Base-by-base conservation (phyloP, 2,888 invertebrate genomes). In the Helobdella robusta region DNA sequence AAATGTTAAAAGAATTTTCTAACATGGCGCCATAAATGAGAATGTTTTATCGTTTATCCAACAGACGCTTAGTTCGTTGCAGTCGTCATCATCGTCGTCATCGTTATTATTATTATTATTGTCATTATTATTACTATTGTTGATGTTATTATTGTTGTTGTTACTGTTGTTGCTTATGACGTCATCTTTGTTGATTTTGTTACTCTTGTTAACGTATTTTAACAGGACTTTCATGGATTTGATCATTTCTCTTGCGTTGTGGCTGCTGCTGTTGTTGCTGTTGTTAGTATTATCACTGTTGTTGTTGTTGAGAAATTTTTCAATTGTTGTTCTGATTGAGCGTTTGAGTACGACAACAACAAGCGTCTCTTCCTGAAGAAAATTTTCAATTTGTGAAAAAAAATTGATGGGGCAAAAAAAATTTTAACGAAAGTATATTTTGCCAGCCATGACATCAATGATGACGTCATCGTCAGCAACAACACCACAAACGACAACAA, bases 181-280 rank as follows among this genome's bases (percentile, higher is more conserved):
- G n/a, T 28, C 5, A 25, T 25, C 15, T 4, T 54, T 25, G 28
- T 54, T 25, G 25, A 4, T 54, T 4, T 54, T 25, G 23, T 54
- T 54, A 32, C 18, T 54, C 11, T 54, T 54, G 23, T 54, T 54
- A 5, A 4, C 8, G 23, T 54, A 30, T 28, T 20, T 6, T 4
- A 23, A 30, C 54, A 6, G 25, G 18, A 5, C 15, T 54, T 54
- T 8, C n/a, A n/a, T 54, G 30, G 28, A 54, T 54, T 54, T 54
- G 28, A 54, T 54, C 8, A 32, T 54, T 6, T 54, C 54, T 25
- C 54, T 50, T 50, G n/a, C n/a, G n/a, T n/a, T n/a, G n/a, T n/a
- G n/a, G n/a, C n/a, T n/a, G n/a, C n/a, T n/a, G 50, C 25, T 50
- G 50, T 50, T 50, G 50, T 50, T 50, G 50, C 25, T 50, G 50